Evolutionary conservation across 2,113 vertebrate genomes (phyloP).

Genomic region (Sakesphorus luctuosus): DNA sequence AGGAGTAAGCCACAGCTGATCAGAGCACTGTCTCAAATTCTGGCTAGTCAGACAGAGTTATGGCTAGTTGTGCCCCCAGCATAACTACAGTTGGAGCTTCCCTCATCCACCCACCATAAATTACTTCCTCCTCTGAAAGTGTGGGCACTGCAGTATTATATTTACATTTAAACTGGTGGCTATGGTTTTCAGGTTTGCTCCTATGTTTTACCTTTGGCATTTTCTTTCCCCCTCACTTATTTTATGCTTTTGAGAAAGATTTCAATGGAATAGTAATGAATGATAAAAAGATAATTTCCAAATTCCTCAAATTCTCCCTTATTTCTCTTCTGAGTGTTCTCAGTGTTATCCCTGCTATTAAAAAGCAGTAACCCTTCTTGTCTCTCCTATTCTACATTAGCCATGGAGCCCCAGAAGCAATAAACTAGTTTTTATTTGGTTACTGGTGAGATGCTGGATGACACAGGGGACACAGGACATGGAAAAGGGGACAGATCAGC

Average conservation of each 20-base stretch:
- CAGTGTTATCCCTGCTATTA: background rate
- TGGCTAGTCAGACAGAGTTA: background rate
- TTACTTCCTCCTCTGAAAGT: background rate
- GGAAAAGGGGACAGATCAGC: background rate
- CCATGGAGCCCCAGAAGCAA: background rate
- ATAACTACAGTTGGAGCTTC: background rate
- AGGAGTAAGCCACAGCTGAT: background rate
- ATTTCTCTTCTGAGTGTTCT: background rate
- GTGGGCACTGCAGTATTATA: background rate
- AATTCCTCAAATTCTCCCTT: background rate
- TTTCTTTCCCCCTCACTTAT: background rate
- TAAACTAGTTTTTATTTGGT: background rate
- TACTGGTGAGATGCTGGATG: background rate
- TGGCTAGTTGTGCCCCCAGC: background rate
- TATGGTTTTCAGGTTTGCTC: background rate
- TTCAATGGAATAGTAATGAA: background rate
- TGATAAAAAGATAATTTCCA: background rate
- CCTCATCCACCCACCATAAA: background rate
- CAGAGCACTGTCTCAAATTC: background rate
- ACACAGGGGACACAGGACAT: rapidly evolving
- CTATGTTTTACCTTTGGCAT: background rate
- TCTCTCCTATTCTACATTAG: background rate
- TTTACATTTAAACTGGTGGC: background rate
- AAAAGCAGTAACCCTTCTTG: background rate
- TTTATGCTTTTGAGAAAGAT: background rate